phyloP scores from a whole-genome alignment of 2,888 invertebrate species.

The Chymomyza fuscimana region DNA sequence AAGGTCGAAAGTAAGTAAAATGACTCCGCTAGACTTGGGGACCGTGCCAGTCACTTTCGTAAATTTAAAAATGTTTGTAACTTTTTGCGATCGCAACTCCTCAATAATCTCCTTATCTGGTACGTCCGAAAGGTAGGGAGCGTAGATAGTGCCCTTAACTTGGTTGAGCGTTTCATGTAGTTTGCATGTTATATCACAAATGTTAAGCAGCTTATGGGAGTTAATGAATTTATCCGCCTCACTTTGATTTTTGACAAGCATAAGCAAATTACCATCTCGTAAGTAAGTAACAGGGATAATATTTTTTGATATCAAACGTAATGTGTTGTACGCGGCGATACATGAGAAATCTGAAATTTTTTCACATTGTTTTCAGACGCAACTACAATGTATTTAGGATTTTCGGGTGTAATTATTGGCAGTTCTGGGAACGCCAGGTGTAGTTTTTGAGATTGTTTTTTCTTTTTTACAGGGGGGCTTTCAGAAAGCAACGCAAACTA shows the following conservation, averaged over 20 bases:
- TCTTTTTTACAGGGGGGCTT: too few relatives aligned
- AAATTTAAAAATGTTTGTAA: slow-evolving; percentile 14
- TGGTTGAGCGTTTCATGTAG: slow-evolving; percentile 15
- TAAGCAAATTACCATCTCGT: slow-evolving; percentile 14
- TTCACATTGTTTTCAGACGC: slow-evolving; percentile 18
- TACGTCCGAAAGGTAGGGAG: slow-evolving; percentile 14
- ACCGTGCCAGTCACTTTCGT: neutral
- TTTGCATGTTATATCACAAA: slow-evolving; percentile 11
- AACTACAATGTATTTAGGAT: slow-evolving; percentile 6
- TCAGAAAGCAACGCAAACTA: too few relatives aligned
- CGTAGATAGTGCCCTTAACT: neutral
- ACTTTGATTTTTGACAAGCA: slow-evolving; percentile 17
- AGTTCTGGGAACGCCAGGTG: too few relatives aligned
- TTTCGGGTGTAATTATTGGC: neutral
- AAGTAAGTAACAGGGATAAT: slow-evolving; percentile 8
- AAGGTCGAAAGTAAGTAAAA: slow-evolving; percentile 25
- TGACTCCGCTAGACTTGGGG: slow-evolving; percentile 1
- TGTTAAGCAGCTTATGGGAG: slow-evolving; percentile 2
- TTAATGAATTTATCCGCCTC: slow-evolving; percentile 23
- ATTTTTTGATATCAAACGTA: slow-evolving; percentile 16
- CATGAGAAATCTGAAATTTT: slow-evolving; percentile 22
- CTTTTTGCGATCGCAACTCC: slow-evolving; percentile 6
- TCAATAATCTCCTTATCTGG: slow-evolving; percentile 13
- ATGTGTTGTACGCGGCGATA: slow-evolving; percentile 15
- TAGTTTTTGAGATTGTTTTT: too few relatives aligned